phyloP scores from a whole-genome alignment of 2,888 invertebrate species.

The Bellardia pandia region DNA sequence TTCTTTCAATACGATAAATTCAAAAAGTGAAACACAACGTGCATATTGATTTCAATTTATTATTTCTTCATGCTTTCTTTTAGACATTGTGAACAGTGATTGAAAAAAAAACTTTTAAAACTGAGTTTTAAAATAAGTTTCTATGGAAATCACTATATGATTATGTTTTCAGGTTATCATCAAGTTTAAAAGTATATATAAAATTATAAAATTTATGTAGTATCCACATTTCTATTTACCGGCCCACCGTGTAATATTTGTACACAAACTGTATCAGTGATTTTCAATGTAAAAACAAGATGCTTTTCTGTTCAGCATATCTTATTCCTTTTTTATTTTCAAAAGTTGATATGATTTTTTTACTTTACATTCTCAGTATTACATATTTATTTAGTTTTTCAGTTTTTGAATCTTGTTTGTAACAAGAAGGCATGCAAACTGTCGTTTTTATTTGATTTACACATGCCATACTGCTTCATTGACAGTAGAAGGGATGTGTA shows the following conservation, averaged over 20 bases:
- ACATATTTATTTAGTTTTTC: background rate
- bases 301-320: background rate
- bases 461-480: conserved; percentile 44
- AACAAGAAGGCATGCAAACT: background rate
- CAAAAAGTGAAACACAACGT: conserved; percentile 38
- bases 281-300: background rate
- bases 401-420: background rate
- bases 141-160: too few relatives aligned
- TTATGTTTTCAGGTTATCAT: too few relatives aligned
- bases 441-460: conserved; percentile 57
- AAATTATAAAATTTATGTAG: too few relatives aligned
- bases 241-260: background rate
- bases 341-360: conserved; percentile 15
- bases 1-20: conserved; percentile 1
- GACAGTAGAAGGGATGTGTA: conserved; percentile 1
- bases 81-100: background rate
- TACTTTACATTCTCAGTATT: background rate
- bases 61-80: background rate
- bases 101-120: background rate
- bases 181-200: too few relatives aligned
- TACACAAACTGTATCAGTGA: background rate
- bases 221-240: background rate
- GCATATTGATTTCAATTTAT: conserved; percentile 57
- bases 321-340: background rate
- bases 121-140: background rate